Conservation (phyloP, 2,888 invertebrate genomes). For the Opisthograptis luteolata region DNA sequence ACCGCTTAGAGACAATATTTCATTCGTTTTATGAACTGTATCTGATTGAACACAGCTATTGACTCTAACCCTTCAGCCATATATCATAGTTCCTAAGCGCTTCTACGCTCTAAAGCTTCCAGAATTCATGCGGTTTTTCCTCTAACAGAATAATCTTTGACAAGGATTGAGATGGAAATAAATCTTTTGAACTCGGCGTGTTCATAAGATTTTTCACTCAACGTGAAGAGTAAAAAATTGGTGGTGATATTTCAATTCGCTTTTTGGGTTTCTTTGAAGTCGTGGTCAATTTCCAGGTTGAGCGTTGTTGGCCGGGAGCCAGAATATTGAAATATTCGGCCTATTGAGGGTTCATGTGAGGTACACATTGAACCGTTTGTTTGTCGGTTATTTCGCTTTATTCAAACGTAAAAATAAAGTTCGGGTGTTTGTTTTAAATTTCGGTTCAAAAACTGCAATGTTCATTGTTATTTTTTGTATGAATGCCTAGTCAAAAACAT, state of each 20-base stretch:
- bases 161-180: constrained; percentile 49
- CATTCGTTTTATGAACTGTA: constrained; percentile 23
- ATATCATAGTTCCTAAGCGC: constrained; percentile 29
- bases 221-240: constrained; percentile 37
- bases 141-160: constrained; percentile 37
- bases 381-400: constrained; percentile 30
- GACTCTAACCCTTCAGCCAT: constrained; percentile 24
- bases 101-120: constrained; percentile 21
- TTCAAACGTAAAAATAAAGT: constrained; percentile 17
- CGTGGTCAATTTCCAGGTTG: constrained; percentile 39
- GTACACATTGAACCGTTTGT: constrained; percentile 25
- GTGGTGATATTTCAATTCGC: constrained; percentile 45
- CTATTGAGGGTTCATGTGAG: constrained; percentile 29
- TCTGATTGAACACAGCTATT: constrained; percentile 20
- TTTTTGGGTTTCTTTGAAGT: constrained; percentile 34
- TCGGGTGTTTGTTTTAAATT: not conserved
- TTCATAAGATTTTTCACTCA: constrained; percentile 40
- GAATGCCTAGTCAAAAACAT: too few species aligned
- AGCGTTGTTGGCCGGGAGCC: constrained; percentile 32
- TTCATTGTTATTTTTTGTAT: too few species aligned
- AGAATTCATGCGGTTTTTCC: constrained; percentile 34
- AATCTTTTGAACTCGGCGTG: constrained; percentile 39
- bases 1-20: constrained; percentile 14
- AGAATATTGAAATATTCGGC: constrained; percentile 37
- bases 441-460: too few species aligned